Evolutionary conservation across 1,140 invertebrate genomes (phyloP).

Genomic region (Sipha flava): DNA sequence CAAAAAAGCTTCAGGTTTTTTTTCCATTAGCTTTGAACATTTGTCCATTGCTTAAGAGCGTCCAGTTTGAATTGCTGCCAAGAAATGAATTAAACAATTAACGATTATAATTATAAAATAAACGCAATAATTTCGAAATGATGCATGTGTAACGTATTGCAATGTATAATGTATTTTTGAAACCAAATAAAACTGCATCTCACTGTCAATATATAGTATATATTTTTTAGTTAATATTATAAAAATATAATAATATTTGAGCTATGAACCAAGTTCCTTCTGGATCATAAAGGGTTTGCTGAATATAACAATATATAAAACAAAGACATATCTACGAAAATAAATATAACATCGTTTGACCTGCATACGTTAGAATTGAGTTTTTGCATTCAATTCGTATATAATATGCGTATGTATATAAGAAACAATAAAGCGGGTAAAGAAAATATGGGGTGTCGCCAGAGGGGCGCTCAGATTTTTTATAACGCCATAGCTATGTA

Average conservation of each 20-base stretch:
- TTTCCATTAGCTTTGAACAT: neutral
- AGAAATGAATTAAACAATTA: neutral
- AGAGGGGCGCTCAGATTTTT: neutral
- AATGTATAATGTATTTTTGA: neutral
- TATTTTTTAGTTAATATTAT: no score
- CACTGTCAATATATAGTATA: no score
- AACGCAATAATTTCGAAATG: neutral
- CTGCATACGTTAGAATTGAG: neutral
- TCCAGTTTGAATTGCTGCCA: neutral
- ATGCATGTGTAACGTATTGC: no score
- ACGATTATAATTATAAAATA: neutral
- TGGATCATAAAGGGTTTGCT: neutral
- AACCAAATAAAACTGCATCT: neutral
- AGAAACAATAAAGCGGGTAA: neutral
- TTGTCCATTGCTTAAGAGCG: neutral
- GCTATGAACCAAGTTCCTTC: neutral
- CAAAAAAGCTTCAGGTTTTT: neutral
- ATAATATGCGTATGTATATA: neutral
- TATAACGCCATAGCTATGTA: neutral
- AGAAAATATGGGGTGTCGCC: neutral
- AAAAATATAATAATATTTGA: no score
- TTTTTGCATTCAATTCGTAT: slow-evolving; percentile 12
- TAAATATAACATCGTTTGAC: neutral
- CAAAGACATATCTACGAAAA: slow-evolving; percentile 6
- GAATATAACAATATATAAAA: neutral